A percentile compares a stretch with the other conserved stretches of the same genome.
phyloP scores from a whole-genome alignment of 2,113 vertebrate genomes.

The Alligator mississippiensis region DNA sequence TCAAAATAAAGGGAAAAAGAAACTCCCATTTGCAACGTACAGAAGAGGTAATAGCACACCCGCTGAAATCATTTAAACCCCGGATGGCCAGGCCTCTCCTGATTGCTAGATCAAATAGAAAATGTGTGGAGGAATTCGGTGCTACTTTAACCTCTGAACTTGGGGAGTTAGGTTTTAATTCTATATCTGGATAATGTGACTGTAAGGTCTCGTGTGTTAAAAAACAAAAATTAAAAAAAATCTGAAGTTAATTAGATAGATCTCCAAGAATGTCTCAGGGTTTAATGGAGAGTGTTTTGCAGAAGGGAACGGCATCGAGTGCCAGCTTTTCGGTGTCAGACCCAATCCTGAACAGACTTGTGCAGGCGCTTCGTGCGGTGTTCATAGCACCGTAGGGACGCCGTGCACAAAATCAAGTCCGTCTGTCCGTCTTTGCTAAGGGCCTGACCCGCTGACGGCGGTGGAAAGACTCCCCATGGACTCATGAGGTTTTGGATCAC shows the following conservation, averaged over 20 bases:
- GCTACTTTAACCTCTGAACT: not conserved
- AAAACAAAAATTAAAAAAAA: not conserved
- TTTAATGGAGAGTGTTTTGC: rapidly evolving
- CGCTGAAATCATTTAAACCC: not conserved
- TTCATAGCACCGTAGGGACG: rapidly evolving
- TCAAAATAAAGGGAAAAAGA: not conserved
- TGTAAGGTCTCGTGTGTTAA: not conserved
- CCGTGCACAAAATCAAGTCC: rapidly evolving
- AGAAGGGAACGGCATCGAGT: not conserved
- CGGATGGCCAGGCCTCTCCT: not conserved
- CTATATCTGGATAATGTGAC: not conserved
- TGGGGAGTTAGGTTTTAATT: not conserved
- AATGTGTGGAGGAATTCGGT: rapidly evolving
- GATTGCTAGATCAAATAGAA: not conserved
- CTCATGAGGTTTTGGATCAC: not conserved
- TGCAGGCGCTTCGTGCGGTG: not conserved
- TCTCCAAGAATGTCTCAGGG: rapidly evolving
- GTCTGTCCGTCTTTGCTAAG: not conserved
- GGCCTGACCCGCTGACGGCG: not conserved
- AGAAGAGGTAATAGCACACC: not conserved
- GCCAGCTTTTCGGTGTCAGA: rapidly evolving
- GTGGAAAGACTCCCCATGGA: not conserved
- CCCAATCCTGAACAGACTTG: not conserved
- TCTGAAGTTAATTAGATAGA: not conserved
- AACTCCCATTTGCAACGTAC: not conserved